Evolutionary conservation across 1,140 invertebrate genomes (phyloP), one percentile per base, ranked within the genome.

Genomic region (Bicyclus anynana): DNA sequence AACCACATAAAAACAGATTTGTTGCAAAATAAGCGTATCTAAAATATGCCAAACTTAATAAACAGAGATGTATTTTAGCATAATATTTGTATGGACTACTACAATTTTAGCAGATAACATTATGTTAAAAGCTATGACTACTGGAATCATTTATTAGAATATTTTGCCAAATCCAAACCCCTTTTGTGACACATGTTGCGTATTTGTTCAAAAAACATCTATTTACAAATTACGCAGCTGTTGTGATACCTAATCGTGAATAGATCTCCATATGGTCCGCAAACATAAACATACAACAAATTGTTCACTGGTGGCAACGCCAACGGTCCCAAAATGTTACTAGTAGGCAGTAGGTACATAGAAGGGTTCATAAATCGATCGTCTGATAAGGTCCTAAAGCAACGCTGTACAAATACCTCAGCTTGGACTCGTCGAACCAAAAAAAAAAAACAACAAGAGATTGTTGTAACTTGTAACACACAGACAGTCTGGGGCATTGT

Each of bases 301-400:
- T 51, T 55, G 46, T 52, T 56, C 52, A 72, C 67, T 74, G 67
- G 40, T 21, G n/a, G n/a, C n/a, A n/a, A n/a, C n/a, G n/a, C n/a
- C n/a, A 69, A 65, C 62, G 71, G 57, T 73, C 58, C 53, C 53
- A 55, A 63, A 69, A 67, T 64, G 71, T 70, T 64, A 78, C 69
- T 74, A 44, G 14, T 33, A 33, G 67, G 68, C n/a, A n/a, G n/a
- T 23, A 23, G 23, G 23, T 74, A 77, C 53, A 71, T 73, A 67
- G 77, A 83, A 82, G 81, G 79, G 79, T 83, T 82, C 60, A 70
- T 67, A 76, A 75, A 77, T 62, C 58, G 79, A 85, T 87, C 71
- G 61, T 9, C 42, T 64, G 84, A 85, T 87, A 81, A 81, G 76
- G 76, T 72, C 65, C 58, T 58, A 59, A 67, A 66, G 65, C 69